Evolutionary conservation across 2,797 vertebrate genomes (phyloP), one percentile per base, ranked within the genome.

Genomic region (Anniella stebbinsi): DNA sequence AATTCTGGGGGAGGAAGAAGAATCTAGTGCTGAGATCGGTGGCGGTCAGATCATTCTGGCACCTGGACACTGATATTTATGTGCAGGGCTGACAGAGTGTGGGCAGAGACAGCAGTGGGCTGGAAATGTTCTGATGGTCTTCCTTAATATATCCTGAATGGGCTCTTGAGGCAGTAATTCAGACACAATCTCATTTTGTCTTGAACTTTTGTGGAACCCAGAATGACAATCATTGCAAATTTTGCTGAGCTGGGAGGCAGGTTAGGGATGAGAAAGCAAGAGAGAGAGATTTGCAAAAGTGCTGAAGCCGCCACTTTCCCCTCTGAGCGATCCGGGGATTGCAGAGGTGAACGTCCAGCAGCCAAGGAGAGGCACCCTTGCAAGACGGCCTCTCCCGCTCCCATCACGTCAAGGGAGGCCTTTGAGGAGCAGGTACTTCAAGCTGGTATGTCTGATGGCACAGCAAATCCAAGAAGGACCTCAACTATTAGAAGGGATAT

Each of bases 1-100:
- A 91, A 89, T 91, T 96, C 94, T 77, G 91, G 75, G 94, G 88
- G 87, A 91, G 88, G 87, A 91, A 77, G 92, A 94, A 94, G 94
- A 93, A 94, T 93, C 93, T 88, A 87, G 57, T 66, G 38, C 51
- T 54, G 86, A 91, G 90, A 87, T 57, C 88, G 88, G 81, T 86
- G 84, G 36, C 69, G 57, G 67, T 30, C 5, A 70, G 92, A 73
- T 82, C 69, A 66, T 41, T 15, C 28, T 2, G 48, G 91, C 45
- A 81, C 69, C 87, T 0, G 23, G 73, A 88, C 87, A 21, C 87
- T 82, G 41, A 21, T 21, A 84, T 82, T 94, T 30, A 54, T 25
- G 90, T 72, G 60, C 7, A 0, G 51, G 84, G 18, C 33, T 33
- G 54, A 81, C n/a, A 12, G 70, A 85, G 67, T 0, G 28, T 10